Evolutionary conservation across 2,888 invertebrate genomes (phyloP).

Genomic region (Clostera curtula): DNA sequence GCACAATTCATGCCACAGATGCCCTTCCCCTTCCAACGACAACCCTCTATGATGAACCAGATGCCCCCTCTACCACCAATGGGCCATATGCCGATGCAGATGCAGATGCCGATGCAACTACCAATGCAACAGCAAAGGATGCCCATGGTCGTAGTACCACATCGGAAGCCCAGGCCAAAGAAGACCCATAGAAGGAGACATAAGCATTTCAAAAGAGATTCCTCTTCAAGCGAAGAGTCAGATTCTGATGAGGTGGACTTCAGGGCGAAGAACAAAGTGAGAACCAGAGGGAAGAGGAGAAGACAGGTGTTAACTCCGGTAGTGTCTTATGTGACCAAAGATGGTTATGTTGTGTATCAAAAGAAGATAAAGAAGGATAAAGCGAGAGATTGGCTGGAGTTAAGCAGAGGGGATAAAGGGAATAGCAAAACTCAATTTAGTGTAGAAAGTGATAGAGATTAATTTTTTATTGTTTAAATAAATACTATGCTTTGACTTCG

Average conservation of each 20-base stretch:
- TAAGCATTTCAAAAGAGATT: conserved; percentile 19
- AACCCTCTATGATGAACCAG: conserved; percentile 21
- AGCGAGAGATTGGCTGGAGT: conserved; percentile 51
- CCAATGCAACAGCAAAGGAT: conserved; percentile 34
- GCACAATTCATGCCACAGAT: conserved; percentile 14
- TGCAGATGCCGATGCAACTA: conserved; percentile 22
- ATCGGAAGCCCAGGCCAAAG: conserved; percentile 32
- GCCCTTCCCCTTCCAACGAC: conserved; percentile 4
- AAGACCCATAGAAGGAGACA: conserved; percentile 15
- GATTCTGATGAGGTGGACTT: conserved; percentile 19
- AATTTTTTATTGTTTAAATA: no score
- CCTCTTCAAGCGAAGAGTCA: conserved; percentile 21
- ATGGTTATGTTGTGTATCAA: conserved; percentile 56
- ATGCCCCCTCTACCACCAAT: conserved; percentile 23
- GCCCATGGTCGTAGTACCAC: conserved; percentile 56
- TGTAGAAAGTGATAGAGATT: no score
- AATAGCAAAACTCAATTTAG: conserved; percentile 9
- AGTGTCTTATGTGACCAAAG: conserved; percentile 56
- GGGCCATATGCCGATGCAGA: conserved; percentile 14
- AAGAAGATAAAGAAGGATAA: conserved; percentile 55
- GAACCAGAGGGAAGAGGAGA: conserved; percentile 7
- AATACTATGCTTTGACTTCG: no score
- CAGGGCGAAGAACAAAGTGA: conserved; percentile 10
- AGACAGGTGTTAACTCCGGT: conserved; percentile 53
- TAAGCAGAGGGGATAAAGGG: conserved; percentile 22